phyloP scores from a whole-genome alignment of 2,888 invertebrate species.

The Apeira syringaria region DNA sequence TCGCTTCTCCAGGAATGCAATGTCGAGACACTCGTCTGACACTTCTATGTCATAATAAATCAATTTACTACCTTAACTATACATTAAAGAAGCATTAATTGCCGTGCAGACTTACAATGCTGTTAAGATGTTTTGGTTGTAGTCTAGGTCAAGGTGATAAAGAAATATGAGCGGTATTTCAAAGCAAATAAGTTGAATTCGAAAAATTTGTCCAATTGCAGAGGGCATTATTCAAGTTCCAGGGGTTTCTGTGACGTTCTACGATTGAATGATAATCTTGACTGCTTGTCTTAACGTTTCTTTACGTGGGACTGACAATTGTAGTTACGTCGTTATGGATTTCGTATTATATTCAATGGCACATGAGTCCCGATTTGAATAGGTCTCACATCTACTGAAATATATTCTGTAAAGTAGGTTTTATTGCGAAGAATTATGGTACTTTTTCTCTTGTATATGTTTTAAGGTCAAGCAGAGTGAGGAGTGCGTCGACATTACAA shows the following conservation, averaged over 20 bases:
- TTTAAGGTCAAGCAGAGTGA: constrained; percentile 54
- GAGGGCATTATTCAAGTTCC: constrained; percentile 66
- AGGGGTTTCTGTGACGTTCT: constrained; percentile 44
- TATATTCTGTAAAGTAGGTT: constrained; percentile 5
- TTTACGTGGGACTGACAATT: constrained; percentile 30
- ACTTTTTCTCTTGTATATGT: constrained; percentile 38
- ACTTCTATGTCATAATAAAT: constrained; percentile 21
- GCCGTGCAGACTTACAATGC: neutral
- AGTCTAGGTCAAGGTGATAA: constrained; percentile 16
- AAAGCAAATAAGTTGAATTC: constrained; percentile 56
- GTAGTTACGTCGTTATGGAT: constrained; percentile 44
- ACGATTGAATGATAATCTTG: constrained; percentile 44
- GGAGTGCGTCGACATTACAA: constrained; percentile 75
- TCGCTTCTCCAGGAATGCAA: constrained; percentile 78
- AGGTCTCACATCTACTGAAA: constrained; percentile 38
- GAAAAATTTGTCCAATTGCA: constrained; percentile 45
- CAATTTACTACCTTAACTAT: constrained; percentile 26
- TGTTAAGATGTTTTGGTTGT: constrained; percentile 33
- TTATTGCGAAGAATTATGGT: constrained; percentile 32
- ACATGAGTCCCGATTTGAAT: constrained; percentile 47
- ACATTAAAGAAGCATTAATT: constrained; percentile 20
- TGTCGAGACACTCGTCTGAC: constrained; percentile 64
- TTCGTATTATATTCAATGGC: constrained; percentile 59
- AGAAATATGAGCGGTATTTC: constrained; percentile 58
- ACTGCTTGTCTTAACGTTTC: constrained; percentile 27